phyloP scores from a whole-genome alignment of 2,888 invertebrate genomes.

The Oconnorella tubifera region DNA sequence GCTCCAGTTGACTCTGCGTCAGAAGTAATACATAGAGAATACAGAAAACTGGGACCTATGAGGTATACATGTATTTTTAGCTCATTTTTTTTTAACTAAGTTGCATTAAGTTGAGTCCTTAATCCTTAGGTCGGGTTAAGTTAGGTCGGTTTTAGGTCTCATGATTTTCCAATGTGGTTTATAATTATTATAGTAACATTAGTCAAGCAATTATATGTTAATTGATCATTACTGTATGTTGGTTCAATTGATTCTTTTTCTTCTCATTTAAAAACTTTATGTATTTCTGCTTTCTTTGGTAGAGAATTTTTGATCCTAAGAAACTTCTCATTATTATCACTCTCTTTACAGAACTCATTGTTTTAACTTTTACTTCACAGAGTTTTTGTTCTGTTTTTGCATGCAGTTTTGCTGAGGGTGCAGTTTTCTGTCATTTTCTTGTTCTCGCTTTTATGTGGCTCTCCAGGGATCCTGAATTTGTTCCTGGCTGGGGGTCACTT shows the following conservation, averaged over 20 bases:
- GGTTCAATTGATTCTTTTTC: no score
- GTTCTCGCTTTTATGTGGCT: constrained; percentile 27
- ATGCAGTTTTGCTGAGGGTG: constrained; percentile 25
- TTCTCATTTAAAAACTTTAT: no score
- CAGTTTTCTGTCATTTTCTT: constrained; percentile 25
- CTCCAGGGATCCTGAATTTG: constrained; percentile 25
- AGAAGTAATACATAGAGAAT: constrained; percentile 39
- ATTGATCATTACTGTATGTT: not conserved
- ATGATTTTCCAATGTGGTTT: no score
- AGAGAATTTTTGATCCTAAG: no score
- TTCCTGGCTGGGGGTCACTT: constrained; percentile 24
- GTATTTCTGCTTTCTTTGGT: no score
- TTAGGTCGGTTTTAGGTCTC: no score
- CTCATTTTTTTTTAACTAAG: not conserved
- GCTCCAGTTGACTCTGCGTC: constrained; percentile 33
- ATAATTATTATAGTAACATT: no score
- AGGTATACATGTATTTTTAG: constrained; percentile 32
- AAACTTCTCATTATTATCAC: no score
- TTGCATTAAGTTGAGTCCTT: not conserved
- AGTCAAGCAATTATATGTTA: constrained; percentile 1
- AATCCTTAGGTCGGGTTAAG: no score
- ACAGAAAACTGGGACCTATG: constrained; percentile 43
- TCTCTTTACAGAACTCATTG: no score
- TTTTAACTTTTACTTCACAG: no score
- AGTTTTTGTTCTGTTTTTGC: no score